Evolutionary conservation across 2,888 invertebrate species (phyloP).

Genomic region (Phyllotreta cruciferae): DNA sequence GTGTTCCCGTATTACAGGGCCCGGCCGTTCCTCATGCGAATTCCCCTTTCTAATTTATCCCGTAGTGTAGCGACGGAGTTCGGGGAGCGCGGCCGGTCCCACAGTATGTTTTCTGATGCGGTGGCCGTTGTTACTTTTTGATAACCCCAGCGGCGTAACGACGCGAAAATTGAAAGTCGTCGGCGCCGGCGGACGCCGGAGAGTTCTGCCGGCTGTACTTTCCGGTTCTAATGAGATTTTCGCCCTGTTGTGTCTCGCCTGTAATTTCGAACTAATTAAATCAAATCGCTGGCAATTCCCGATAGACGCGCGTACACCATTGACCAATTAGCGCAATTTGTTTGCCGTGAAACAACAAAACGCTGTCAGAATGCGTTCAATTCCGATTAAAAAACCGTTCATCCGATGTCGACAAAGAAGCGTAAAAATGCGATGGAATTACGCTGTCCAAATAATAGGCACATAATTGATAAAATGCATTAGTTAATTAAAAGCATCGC

Average conservation of each 20-base stretch:
- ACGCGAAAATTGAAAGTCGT: slow-evolving; percentile 26
- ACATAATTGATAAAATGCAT: slow-evolving; percentile 50
- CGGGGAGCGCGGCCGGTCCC: slow-evolving; percentile 56
- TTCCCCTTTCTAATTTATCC: slow-evolving; percentile 57
- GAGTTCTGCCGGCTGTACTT: not conserved
- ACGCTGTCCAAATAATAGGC: slow-evolving; percentile 47
- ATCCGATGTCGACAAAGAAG: slow-evolving; percentile 38
- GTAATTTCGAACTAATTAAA: no score
- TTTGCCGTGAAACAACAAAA: slow-evolving; percentile 5
- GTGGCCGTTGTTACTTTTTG: slow-evolving; percentile 30
- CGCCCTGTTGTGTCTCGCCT: no score
- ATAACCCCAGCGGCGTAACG: slow-evolving; percentile 28
- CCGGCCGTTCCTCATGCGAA: slow-evolving; percentile 31
- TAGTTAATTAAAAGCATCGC: not conserved
- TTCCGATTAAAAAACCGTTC: slow-evolving; percentile 42
- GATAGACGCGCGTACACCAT: no score
- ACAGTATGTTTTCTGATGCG: slow-evolving; percentile 59
- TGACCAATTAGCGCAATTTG: no score
- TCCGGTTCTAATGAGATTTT: no score
- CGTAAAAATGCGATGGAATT: slow-evolving; percentile 40
- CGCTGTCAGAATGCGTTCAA: slow-evolving; percentile 28
- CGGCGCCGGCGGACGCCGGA: slow-evolving; percentile 13
- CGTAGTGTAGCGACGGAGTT: slow-evolving; percentile 49
- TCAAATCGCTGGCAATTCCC: no score
- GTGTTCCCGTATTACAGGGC: slow-evolving; percentile 19